Base-by-base conservation (phyloP, 2,113 vertebrate species). In the Galeopterus variegatus region DNA sequence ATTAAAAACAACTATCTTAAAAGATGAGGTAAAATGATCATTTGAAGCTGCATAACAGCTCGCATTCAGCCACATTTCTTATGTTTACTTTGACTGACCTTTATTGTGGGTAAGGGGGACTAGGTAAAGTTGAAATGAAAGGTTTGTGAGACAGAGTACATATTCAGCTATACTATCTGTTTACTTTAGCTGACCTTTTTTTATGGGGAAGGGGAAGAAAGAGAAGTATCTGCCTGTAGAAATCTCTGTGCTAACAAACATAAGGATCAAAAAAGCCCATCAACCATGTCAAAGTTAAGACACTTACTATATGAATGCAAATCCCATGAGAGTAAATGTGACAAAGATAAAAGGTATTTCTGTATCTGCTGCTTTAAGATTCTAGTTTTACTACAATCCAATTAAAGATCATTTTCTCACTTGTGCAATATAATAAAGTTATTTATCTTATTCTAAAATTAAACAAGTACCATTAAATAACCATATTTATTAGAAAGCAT, bases 101-200 rank as follows among this genome's bases (percentile, higher is more conserved):
- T 97, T 98, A 93, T 94, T 84, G 88, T 95, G 96, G 90, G 94
- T 67, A 86, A 95, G 89, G 95, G 97, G 98, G 72, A 92, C 94
- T 94, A 70, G 95, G 97, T 92, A 93, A 87, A 92, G 97, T 81
- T 87, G 97, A 97, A 95, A 97, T 48, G 93, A 95, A 97, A 96
- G 96, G 94, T 67, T 87, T 94, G 81, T 48, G 70, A 98, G 97
- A 89, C 97, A 98, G 94, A 96, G 86, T 95, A 95, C 97, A 98
- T 95, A 98, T 89, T 95, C 97, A 97, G 93, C 95, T 97, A 90
- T 97, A 97, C 97, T 87, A 96, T 96, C 93, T 98, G 89, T 98
- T 98, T 97, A 97, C 97, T 98, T 64, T 98, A 75, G 60, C 97
- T 98, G 98, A 98, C 98, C 98, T 98, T 98, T 98, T 92, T 93